These are phyloP conservation scores for Drosophila infuscata DNA, from an alignment of 2,888 invertebrate genomes.

Conservation along the genomic window DNA sequence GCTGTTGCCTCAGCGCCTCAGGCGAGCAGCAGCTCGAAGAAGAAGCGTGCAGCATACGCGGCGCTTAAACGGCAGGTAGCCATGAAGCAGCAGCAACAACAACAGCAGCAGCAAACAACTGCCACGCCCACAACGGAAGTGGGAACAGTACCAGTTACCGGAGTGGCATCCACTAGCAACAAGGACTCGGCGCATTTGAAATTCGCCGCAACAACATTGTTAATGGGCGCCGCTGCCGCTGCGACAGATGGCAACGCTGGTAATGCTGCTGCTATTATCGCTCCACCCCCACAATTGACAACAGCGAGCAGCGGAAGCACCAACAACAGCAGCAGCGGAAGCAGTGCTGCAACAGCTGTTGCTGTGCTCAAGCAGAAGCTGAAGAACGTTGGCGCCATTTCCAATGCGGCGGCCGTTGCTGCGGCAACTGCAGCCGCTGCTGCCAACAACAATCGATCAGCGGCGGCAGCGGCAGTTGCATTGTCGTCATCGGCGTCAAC, in stretches of 20 bases:
- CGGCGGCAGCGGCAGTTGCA: slow-evolving; percentile 79
- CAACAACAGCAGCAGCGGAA: slow-evolving; percentile 1
- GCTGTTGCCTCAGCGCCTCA: slow-evolving; percentile 73
- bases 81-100: slow-evolving; percentile 63
- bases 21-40: slow-evolving; percentile 59
- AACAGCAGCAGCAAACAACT: slow-evolving; percentile 56
- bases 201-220: slow-evolving; percentile 73
- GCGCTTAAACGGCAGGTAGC: slow-evolving; percentile 72
- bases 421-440: slow-evolving; percentile 65
- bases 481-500: slow-evolving; percentile 75
- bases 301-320: slow-evolving; percentile 28
- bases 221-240: slow-evolving; percentile 81
- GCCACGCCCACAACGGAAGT: slow-evolving; percentile 54
- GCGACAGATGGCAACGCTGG: slow-evolving; percentile 77
- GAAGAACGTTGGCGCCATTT: slow-evolving; percentile 67
- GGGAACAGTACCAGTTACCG: slow-evolving; percentile 34
- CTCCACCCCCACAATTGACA: slow-evolving; percentile 24
- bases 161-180: slow-evolving; percentile 26
- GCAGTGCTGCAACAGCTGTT: slow-evolving; percentile 71
- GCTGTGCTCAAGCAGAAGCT: slow-evolving; percentile 80
- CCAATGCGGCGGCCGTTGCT: slow-evolving; percentile 58
- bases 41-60: slow-evolving; percentile 71
- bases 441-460: slow-evolving; percentile 63
- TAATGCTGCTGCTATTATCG: slow-evolving; percentile 49
- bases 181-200: slow-evolving; percentile 79